Base-by-base conservation (phyloP, 2,888 invertebrate genomes). In the Phymatocera aterrima region DNA sequence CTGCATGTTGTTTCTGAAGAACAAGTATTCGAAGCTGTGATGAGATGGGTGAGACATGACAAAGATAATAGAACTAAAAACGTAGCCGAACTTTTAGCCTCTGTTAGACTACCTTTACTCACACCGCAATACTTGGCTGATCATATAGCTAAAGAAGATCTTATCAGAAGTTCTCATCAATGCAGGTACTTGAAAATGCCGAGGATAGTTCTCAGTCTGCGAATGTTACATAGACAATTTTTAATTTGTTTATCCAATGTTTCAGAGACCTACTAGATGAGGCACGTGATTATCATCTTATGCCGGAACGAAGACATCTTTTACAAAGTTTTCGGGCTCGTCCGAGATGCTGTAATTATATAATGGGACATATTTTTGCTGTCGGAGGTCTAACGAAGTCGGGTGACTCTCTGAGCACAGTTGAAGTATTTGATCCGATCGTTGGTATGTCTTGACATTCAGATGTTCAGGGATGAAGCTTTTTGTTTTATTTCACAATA, bases 331-430 rank as follows among this genome's bases (percentile, higher is more conserved):
- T 95, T 88, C 93, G 95, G 83, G 95, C 95, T 1, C 92, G 95
- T 79, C 95, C 96, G 10, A 92, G 97, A 34, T 94, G 94, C 83
- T 95, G 95, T 84, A 95, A 95, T 87, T 93, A 92, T 83, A 93
- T 95, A 24, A 94, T 94, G 83, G 97, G 97, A 0, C 94, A 95
- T 85, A 96, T 97, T 81, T 97, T 95, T 90, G 97, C 96, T 64
- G 96, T 97, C 51, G 97, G 97, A 28, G 97, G 97, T 1, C 91
- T 97, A 31, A 96, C 96, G 57, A 95, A 96, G 87, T 95, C 95
- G 85, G 96, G 96, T 54, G 96, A 96, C 88, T 96, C 96, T 0
- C 91, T 96, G 64, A 95, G 95, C 84, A 96, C 96, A 0, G 97
- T 97, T 0, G 97, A 97, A 91, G 95, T 95, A 83, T 97, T 94